These are phyloP conservation scores for Procavia capensis DNA, from an alignment of 2,113 vertebrate species.

Conservation along the genomic window DNA sequence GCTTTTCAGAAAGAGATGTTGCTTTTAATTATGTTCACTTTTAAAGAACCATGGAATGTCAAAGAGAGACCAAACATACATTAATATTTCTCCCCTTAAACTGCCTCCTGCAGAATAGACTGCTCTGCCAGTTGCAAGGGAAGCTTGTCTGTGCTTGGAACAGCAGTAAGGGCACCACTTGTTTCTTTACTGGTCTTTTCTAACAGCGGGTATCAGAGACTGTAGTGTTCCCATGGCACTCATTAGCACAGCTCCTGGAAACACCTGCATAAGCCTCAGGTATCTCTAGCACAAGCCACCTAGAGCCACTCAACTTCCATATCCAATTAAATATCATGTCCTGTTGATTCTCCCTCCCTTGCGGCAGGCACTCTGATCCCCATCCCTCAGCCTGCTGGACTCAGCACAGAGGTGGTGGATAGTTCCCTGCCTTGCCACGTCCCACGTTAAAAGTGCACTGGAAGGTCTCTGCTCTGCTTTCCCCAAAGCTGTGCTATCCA, in stretches of 20 bases:
- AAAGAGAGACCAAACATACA: background rate
- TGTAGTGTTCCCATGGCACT: fast-evolving
- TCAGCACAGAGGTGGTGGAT: background rate
- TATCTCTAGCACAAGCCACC: background rate
- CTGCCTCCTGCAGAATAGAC: background rate
- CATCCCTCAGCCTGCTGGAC: too few species aligned
- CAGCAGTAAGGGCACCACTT: background rate
- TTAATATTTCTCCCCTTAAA: slow-evolving; percentile 43
- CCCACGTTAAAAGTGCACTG: fast-evolving
- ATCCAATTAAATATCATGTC: background rate
- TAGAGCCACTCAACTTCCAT: background rate
- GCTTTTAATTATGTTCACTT: slow-evolving; percentile 63
- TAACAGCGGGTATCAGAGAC: background rate
- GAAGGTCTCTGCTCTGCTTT: background rate
- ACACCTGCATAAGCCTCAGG: background rate
- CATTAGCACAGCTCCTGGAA: background rate
- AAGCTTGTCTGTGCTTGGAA: background rate
- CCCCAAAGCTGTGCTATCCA: background rate
- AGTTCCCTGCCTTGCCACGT: too few species aligned
- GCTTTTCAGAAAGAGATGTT: slow-evolving; percentile 61
- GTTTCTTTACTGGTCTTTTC: background rate
- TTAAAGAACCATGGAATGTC: slow-evolving; percentile 48
- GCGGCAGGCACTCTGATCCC: too few species aligned
- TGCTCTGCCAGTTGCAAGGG: background rate
- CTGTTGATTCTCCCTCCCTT: background rate